Evolutionary conservation across 2,888 invertebrate genomes (phyloP).

Genomic region (Standfussiana lucernea): DNA sequence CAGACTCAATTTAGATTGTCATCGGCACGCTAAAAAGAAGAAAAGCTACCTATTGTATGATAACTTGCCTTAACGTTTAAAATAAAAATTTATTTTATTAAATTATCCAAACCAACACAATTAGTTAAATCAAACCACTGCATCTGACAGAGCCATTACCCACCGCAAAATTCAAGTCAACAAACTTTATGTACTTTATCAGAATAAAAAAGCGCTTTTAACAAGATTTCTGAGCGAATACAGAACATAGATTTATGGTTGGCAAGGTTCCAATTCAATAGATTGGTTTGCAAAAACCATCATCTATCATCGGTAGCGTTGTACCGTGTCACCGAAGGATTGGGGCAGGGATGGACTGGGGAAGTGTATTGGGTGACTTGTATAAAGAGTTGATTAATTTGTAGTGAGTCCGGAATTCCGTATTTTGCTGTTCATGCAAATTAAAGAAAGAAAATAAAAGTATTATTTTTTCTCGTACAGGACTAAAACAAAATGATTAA

Average conservation of each 20-base stretch:
- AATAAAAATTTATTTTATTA: background rate
- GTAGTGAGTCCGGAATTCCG: background rate
- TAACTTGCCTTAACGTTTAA: background rate
- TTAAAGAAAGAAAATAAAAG: too few species aligned
- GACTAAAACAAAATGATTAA: too few species aligned
- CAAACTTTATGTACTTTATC: constrained; percentile 41
- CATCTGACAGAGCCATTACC: constrained; percentile 37
- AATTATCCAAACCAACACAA: constrained; percentile 18
- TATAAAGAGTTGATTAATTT: background rate
- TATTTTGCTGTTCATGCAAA: too few species aligned
- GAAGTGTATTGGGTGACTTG: background rate
- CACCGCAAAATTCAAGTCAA: constrained; percentile 33
- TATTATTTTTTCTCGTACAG: too few species aligned
- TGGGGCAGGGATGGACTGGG: constrained; percentile 38
- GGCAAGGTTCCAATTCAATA: constrained; percentile 69
- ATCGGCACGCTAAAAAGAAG: background rate
- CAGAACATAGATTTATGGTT: constrained; percentile 66
- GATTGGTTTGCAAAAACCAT: constrained; percentile 69
- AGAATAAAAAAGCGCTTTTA: constrained; percentile 46
- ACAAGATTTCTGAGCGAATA: constrained; percentile 56
- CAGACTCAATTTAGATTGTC: background rate
- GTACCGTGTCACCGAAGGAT: constrained; percentile 58
- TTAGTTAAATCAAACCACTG: constrained; percentile 16
- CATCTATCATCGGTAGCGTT: constrained; percentile 67
- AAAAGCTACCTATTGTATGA: background rate